phyloP scores from a whole-genome alignment of 1,140 invertebrate genomes.

The Papilio machaon region DNA sequence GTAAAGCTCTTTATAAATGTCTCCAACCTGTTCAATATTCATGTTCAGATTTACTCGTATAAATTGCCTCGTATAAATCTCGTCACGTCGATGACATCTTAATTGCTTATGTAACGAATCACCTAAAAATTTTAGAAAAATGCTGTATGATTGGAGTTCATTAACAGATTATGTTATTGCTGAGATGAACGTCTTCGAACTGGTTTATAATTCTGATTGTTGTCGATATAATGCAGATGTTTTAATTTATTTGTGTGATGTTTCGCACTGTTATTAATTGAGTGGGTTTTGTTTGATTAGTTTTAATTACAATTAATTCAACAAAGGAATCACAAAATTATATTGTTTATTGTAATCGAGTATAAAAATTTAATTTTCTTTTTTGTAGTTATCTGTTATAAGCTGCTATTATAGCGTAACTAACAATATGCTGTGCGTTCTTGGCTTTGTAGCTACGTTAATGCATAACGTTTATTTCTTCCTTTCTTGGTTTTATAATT shows the following conservation, averaged over 20 bases:
- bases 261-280: background rate
- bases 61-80: constrained; percentile 76
- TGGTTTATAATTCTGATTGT: constrained; percentile 19
- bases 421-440: background rate
- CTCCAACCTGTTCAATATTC: constrained; percentile 66
- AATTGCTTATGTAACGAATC: constrained; percentile 70
- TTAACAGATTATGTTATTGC: constrained; percentile 22
- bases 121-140: constrained; percentile 49
- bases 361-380: too few relatives aligned
- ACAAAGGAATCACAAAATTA: background rate
- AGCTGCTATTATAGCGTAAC: background rate
- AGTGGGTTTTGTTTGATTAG: constrained; percentile 1
- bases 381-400: background rate
- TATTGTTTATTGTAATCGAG: background rate
- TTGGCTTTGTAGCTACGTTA: background rate
- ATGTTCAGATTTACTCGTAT: constrained; percentile 66
- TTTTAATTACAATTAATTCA: background rate
- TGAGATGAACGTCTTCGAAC: constrained; percentile 2
- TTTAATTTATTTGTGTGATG: background rate
- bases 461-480: background rate
- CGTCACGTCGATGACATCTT: constrained; percentile 73
- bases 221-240: background rate
- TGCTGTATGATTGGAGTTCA: constrained; percentile 1
- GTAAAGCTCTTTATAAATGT: constrained; percentile 64
- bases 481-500: constrained; percentile 12